Evolutionary conservation across 1,140 invertebrate species (phyloP), one percentile per base, ranked within the genome.

Genomic region (Lysiphlebus fabarum): DNA sequence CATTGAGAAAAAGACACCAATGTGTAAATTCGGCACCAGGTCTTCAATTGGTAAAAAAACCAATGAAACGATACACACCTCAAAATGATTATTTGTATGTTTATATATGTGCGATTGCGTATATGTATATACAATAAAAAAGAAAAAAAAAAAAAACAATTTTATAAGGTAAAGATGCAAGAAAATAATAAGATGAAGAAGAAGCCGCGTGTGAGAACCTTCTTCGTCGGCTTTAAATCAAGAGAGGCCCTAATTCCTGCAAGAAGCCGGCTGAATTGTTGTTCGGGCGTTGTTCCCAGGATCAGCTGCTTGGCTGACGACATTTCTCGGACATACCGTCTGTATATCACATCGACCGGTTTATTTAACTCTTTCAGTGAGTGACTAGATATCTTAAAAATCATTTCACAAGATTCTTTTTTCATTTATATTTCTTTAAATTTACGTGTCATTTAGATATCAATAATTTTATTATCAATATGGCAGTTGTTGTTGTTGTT

Each of bases 261-360:
- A 77, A 77, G 73, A 78, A 77, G 70, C 67, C 64, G 59, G 17
- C 17, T 26, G 17, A 1, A 1, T 26, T 26, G 2, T 26, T 67
- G 67, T 56, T 57, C 54, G 69, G 73, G 69, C 72, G 75, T 76
- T 75, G 74, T 79, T 79, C 77, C 75, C 77, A 79, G 74, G 77
- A 79, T 79, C 77, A 79, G 77, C 76, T 78, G 77, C 69, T 59
- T 58, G 72, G 62, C 73, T 72, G 75, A 74, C 74, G 71, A 66
- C 74, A 79, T 79, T 77, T 75, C 70, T 75, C 71, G 68, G 65
- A 65, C 72, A 74, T 74, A 68, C 69, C 69, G 56, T 60, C 67
- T 68, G n/a, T n/a, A 67, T 72, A 73, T 65, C 67, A 72, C 69
- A 74, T 75, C 72, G 70, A 74, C 73, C 72, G 70, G 71, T 76